These are phyloP conservation scores for Epizoanthus scotinus DNA, from an alignment of 92 coral and sea anemone genomes.

Conservation along the genomic window DNA sequence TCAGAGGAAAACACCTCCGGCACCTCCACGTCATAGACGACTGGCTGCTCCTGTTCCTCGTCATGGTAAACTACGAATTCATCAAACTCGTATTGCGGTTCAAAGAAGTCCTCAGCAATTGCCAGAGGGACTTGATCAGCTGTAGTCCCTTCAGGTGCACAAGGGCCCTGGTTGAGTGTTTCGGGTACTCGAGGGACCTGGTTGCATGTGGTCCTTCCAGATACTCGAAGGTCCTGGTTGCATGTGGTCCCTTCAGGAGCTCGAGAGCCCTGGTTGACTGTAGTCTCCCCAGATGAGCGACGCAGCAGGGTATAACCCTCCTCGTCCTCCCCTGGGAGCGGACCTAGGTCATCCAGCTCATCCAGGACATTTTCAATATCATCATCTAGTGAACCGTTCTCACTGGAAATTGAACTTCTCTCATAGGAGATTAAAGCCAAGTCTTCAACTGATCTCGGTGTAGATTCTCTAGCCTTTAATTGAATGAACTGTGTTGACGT, in stretches of 20 bases:
- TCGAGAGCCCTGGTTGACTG: background rate
- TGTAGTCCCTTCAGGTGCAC: background rate
- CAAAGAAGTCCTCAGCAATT: constrained; percentile 10
- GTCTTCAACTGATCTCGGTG: background rate
- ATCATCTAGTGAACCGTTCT: constrained; percentile 12
- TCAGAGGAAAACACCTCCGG: constrained; percentile 37
- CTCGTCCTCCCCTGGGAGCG: constrained; percentile 12
- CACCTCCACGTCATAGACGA: constrained; percentile 16
- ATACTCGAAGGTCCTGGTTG: background rate
- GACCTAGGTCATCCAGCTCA: constrained; percentile 27
- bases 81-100: constrained; percentile 38
- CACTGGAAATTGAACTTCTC: background rate
- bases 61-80: constrained; percentile 39
- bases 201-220: background rate
- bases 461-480: background rate
- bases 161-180: background rate
- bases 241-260: background rate
- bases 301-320: background rate
- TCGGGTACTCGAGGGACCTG: background rate
- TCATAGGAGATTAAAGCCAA: background rate
- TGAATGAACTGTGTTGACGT: background rate
- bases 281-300: background rate
- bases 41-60: constrained; percentile 14
- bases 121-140: background rate
- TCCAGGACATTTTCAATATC: constrained; percentile 27